Evolutionary conservation across 2,113 vertebrate genomes (phyloP).

Genomic region (Azemiops feae): DNA sequence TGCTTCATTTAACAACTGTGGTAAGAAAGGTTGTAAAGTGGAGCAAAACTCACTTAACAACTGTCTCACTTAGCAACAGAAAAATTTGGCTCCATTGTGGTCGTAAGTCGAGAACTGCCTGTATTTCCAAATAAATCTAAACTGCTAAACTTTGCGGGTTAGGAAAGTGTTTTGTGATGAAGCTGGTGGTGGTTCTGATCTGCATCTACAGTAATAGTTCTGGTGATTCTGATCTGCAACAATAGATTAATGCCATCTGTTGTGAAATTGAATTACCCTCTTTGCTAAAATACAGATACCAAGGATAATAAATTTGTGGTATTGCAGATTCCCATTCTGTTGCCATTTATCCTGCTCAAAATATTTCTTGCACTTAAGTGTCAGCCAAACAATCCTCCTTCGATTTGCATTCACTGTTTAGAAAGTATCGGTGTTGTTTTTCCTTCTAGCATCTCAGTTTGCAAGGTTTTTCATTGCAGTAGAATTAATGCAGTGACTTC

Average conservation of each 20-base stretch:
- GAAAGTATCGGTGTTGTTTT: not conserved
- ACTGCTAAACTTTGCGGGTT: conserved; percentile 22
- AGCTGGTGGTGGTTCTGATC: conserved; percentile 21
- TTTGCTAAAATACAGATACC: not conserved
- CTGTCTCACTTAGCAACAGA: too few relatives aligned
- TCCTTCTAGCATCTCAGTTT: not conserved
- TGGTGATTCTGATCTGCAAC: conserved; percentile 23
- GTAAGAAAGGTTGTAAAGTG: too few relatives aligned
- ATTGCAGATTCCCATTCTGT: not conserved
- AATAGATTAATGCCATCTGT: conserved; percentile 23
- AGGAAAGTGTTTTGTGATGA: not conserved
- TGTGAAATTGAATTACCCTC: not conserved
- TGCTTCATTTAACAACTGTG: too few relatives aligned
- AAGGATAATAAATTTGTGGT: not conserved
- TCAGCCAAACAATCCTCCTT: not conserved
- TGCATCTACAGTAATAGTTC: not conserved
- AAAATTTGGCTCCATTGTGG: too few relatives aligned
- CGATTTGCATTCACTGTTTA: not conserved
- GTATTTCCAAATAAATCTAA: conserved; percentile 11
- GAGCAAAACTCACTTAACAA: too few relatives aligned
- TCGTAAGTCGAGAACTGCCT: too few relatives aligned
- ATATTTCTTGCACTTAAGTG: not conserved
- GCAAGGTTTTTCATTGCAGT: not conserved
- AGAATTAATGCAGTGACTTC: not conserved
- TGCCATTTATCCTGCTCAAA: too few relatives aligned